Evolutionary conservation across 2,797 vertebrate genomes (phyloP), one percentile per base, ranked within the genome.

Genomic region (Enteromius thamalakanensis): DNA sequence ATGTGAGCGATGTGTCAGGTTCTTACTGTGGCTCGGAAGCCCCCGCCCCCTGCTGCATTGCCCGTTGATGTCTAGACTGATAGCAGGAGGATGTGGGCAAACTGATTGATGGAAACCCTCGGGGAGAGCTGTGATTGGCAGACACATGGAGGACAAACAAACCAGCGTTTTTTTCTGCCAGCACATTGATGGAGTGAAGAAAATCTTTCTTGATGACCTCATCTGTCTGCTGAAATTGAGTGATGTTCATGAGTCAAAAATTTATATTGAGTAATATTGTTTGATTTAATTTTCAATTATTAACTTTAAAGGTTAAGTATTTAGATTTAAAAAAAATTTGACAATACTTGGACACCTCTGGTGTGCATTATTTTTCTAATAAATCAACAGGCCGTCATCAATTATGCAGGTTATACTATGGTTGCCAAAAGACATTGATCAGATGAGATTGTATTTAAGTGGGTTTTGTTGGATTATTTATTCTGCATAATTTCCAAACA

Each of bases 41-140:
- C 67, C 49, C 84, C 60, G 37, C 65, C 69, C 76, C 69, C 84
- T 80, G 60, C 83, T 19, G 6, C 17, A 51, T 32, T 32, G 34
- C 49, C 62, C 1, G 10, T 58, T 85, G 86, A 90, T 88, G 87
- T 89, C 87, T 87, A 87, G 87, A 84, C 87, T 87, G 90, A 89
- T 87, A 85, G 49, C 76, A 80, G 79, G 72, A 58, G 80, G 88
- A 80, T 87, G 88, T 90, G 87, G 87, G 82, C 87, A 87, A 90
- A 62, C 87, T 92, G 92, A 93, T 91, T 93, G 92, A 93, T 91
- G 91, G 87, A 89, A 88, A 90, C 90, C 88, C 47, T 81, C 74
- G 86, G 92, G 90, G 91, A 88, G 88, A 88, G 79, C 79, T 82
- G 68, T 84, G 91, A 89, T 87, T 92, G 87, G 88, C 85, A 78